Evolutionary conservation across 2,797 vertebrate species (phyloP), one percentile per base, ranked within the genome.

Genomic region (Epinephelus coioides): DNA sequence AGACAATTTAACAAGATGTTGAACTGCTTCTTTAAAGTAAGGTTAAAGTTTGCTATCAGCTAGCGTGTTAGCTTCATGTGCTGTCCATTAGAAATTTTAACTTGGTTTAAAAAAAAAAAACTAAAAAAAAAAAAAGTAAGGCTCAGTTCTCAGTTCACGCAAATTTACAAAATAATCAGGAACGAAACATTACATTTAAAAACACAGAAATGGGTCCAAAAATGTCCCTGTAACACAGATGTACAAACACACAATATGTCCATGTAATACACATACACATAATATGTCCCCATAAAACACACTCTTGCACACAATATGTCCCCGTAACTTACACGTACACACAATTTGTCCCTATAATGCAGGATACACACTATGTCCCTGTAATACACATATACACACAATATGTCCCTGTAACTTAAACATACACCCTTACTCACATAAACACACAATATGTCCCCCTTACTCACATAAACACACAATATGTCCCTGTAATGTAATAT

Each of bases 61-160:
- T 76, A 71, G 18, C 18, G 15, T 55, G 55, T 65, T 68, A 77
- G 69, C 57, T 23, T 63, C 10, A 14, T 23, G 7, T 63, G 53
- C 40, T 46, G 3, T 50, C 23, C 11, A 25, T 18, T 30, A 50
- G 30, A 62, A 38, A n/a, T 30, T 21, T 14, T 5, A 65, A 27
- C 25, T 15, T 25, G 12, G 34, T 62, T 17, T 30, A 0, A 30
- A 6, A 30, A 30, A 2, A 73, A 56, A 13, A 2, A 55, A 43
- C 11, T 3, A 2, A 43, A 43, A 43, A 10, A 43, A 21, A 43
- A 34, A 34, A 2, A 34, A 34, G 1, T 12, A 50, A 23, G 5
- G n/a, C 30, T 23, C 14, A 9, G 21, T 63, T 60, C 30, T 23
- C 14, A 9, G 21, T 63, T 60, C n/a, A 60, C 18, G 0, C 14